Conservation (phyloP, 2,888 invertebrate genomes). For the Drosophila borborema region DNA sequence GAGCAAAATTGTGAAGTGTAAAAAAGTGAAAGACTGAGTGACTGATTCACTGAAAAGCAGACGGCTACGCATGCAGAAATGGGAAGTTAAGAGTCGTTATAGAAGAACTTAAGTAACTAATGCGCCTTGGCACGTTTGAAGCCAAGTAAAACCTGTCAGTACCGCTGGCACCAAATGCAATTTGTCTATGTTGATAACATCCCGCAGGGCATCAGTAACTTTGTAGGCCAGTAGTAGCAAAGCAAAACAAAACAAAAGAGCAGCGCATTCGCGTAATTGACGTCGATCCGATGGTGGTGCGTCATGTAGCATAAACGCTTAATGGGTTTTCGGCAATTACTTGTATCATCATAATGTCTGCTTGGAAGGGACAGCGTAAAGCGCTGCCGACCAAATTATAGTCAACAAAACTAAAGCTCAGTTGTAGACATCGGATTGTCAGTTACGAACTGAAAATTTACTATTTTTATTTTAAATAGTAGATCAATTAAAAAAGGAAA, state of each 20-base stretch:
- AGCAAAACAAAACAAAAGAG: neutral
- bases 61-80: conserved; percentile 40
- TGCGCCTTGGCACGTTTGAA: conserved; percentile 52
- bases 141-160: conserved; percentile 53
- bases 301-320: neutral
- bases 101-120: conserved; percentile 50
- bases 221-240: neutral
- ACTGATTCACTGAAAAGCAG: conserved; percentile 49
- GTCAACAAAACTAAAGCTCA: neutral
- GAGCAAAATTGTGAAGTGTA: conserved; percentile 48
- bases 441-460: neutral
- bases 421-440: neutral
- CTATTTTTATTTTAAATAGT: neutral
- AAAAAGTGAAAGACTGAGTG: conserved; percentile 49
- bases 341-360: neutral
- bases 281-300: neutral
- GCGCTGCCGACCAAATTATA: neutral
- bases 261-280: neutral
- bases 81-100: conserved; percentile 14
- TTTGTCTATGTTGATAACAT: conserved; percentile 48
- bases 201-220: conserved; percentile 1
- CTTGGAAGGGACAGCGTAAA: neutral
- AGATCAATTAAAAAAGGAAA: neutral
- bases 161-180: conserved; percentile 28
- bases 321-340: neutral